phyloP scores from a whole-genome alignment of 2,888 invertebrate species.

The Athalia circularis region DNA sequence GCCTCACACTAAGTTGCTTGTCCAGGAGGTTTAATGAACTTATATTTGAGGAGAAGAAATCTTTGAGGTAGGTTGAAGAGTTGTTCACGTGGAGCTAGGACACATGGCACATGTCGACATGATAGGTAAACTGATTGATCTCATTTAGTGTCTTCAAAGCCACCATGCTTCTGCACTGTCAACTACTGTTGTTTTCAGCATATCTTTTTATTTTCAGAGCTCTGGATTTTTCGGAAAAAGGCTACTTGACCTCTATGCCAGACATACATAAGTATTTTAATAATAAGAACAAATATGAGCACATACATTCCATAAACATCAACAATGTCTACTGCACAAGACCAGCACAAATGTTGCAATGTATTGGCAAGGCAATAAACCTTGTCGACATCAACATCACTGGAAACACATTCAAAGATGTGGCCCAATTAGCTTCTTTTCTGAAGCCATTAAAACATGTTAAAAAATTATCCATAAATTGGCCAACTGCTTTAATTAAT shows the following conservation, averaged over 20 bases:
- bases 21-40: conserved; percentile 9
- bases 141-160: not conserved
- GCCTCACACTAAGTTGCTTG: not conserved
- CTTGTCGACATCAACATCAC: conserved; percentile 21
- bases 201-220: not conserved
- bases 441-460: conserved; percentile 7
- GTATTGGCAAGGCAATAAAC: conserved; percentile 20
- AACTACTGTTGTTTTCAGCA: not conserved
- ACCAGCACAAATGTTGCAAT: not conserved
- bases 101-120: not conserved
- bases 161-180: not conserved
- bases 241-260: conserved; percentile 21
- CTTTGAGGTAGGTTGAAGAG: not conserved
- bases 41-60: conserved; percentile 12
- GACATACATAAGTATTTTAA: conserved; percentile 34
- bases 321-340: conserved; percentile 26
- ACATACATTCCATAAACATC: conserved; percentile 18
- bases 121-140: not conserved
- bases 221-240: conserved; percentile 28
- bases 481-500: not conserved
- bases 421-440: conserved; percentile 6
- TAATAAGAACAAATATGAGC: not conserved
- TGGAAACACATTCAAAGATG: conserved; percentile 14
- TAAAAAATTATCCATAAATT: conserved; percentile 30
- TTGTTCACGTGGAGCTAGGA: not conserved